A percentile compares a stretch with the other conserved stretches of the same genome.
phyloP scores from a whole-genome alignment of 2,797 vertebrate species.

The Semaprochilodus insignis region DNA sequence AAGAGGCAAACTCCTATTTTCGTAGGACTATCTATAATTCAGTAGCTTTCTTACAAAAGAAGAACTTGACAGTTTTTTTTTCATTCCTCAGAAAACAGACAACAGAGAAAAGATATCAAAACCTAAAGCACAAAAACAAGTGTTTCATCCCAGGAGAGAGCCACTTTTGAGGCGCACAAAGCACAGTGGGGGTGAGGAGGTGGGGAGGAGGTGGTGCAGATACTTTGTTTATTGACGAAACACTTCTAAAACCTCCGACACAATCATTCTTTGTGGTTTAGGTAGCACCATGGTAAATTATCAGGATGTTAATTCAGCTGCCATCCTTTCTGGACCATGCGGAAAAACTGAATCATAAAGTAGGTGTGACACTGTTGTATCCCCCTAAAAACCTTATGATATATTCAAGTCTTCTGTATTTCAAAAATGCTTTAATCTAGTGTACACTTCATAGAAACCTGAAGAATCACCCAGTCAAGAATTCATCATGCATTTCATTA shows the following conservation, averaged over 20 bases:
- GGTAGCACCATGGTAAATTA: background rate
- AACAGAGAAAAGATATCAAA: conserved; percentile 11
- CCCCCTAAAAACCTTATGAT: background rate
- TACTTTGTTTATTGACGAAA: conserved; percentile 6
- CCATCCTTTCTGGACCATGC: background rate
- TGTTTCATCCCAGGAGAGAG: conserved; percentile 18
- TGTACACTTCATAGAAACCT: background rate
- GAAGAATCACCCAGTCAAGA: background rate
- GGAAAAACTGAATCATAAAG: background rate
- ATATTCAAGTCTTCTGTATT: background rate
- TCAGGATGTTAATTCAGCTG: conserved; percentile 4
- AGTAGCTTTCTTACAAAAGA: background rate
- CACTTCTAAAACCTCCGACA: conserved; percentile 2
- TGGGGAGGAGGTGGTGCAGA: background rate
- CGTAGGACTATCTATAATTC: conserved; percentile 18
- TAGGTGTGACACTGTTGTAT: background rate
- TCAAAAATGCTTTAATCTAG: background rate
- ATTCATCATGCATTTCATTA: background rate
- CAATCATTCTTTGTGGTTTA: conserved; percentile 1
- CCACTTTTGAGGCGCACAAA: conserved; percentile 19
- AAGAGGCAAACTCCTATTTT: conserved; percentile 20
- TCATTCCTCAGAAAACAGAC: conserved; percentile 16
- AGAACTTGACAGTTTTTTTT: conserved; percentile 3
- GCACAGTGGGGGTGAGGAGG: conserved; percentile 2
- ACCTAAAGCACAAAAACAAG: background rate